Base-by-base conservation (phyloP, 2,888 invertebrate genomes). In the Mesoligia furuncula region DNA sequence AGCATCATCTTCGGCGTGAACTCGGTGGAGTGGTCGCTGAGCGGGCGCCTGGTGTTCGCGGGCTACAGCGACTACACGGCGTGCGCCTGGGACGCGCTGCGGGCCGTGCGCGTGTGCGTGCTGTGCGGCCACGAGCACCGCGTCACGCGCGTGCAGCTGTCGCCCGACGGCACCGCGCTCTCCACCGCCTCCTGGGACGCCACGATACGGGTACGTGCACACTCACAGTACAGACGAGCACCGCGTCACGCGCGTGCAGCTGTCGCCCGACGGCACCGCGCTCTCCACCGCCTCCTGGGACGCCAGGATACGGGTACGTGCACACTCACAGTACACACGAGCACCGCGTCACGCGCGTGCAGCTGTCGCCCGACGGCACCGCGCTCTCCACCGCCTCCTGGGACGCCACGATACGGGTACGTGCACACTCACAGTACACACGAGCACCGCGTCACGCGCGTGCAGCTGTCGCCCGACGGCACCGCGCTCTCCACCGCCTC, bases 1-100 rank as follows among this genome's bases (percentile, higher is more conserved):
- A 99, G 99, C 94, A 98, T 99, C 88, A 98, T 99, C 91, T 99
- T 99, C 97, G 99, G 99, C 86, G 95, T 99, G 17, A 99, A 99
- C 95, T 99, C 99, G 0, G 99, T 99, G 64, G 99, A 99, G 95
- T 99, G 99, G 95, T 99, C 99, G 81, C 98, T 99, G 67, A 99
- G 99, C 95, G 99, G 98, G 39, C 98, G 99, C 31, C 97, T 99
- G 85, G 97, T 99, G 89, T 99, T 99, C 97, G 99, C 99, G 89
- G 99, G 99, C 79, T 99, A 99, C 97, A 99, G 99, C 94, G 99
- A 99, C 97, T 99, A 99, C 96, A 99, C 99, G 57, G 99, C 99
- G 74, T 99, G 99, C 95, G 98, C 99, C 57, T 99, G 99, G 99
- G 99, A 99, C 96, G 99, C 99, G 59, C 97, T 99, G 85, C 99